Evolutionary conservation across 2,888 invertebrate species (phyloP), one percentile per base, ranked within the genome.

Genomic region (Cyclophora albipunctata): DNA sequence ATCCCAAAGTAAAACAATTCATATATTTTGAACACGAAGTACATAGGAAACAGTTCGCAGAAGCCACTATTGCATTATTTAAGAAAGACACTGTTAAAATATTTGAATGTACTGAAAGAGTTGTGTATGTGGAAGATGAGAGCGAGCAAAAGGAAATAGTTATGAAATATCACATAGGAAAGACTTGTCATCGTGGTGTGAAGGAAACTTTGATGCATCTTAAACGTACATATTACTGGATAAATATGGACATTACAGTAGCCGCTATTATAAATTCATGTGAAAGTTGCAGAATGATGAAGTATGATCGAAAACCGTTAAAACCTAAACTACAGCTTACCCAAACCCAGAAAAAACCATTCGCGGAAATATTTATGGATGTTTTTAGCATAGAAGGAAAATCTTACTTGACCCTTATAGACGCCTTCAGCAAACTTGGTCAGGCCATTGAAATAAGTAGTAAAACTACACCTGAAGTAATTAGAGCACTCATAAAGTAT

Each of bases 341-440:
- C 0, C 64, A 67, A 46, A 64, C 65, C 1, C 60, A 58, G 33
- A 43, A 34, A 4, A 57, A 46, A 46, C 64, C 66, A 0, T 64
- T 67, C 44, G 50, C 63, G 34, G 62, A 69, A 59, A 3, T 63
- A 4, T 66, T 64, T 34, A 64, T 63, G 0, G 63, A 61, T 40
- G 4, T 58, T 35, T 58, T 63, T n/a, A 40, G 34, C 1, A 60
- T 61, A 5, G 57, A 59, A 46, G 48, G 50, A 3, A 56, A 45
- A 40, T 46, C 44, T 7, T 63, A 47, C 7, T 35, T 63, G 2
- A 64, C 63, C 0, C 46, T 58, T 3, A 45, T 63, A 7, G 64
- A 66, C 47, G 59, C 66, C 0, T 67, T 67, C 45, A 65, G 61
- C 37, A 66, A 67, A 54, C 34, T 66, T 48, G 66, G 59, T 5